Conservation (phyloP, 30 jellyfish, hydroid and myxozoan species). For the Aurelia sp. region DNA sequence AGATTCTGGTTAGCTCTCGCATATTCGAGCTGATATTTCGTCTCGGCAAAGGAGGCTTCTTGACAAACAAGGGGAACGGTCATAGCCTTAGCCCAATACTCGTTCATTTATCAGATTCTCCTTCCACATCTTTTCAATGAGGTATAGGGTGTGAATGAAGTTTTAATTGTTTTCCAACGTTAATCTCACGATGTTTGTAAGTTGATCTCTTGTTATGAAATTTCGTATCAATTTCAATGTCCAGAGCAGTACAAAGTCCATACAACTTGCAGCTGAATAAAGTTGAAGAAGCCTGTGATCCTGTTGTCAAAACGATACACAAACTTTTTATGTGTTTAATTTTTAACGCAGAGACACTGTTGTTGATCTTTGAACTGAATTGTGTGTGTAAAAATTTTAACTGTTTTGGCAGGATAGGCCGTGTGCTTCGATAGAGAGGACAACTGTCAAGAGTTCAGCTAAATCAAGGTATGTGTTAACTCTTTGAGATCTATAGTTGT, state of each 20-base stretch:
- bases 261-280: too few species aligned
- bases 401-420: slow-evolving; percentile 9
- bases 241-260: too few species aligned
- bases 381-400: background rate
- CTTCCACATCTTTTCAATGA: too few species aligned
- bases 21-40: too few species aligned
- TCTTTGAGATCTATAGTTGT: background rate
- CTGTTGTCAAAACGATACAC: background rate
- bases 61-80: too few species aligned
- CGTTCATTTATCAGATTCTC: too few species aligned
- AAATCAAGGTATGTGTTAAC: background rate
- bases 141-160: background rate
- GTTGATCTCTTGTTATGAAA: background rate
- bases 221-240: too few species aligned
- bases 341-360: background rate
- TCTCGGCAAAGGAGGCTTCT: too few species aligned
- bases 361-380: background rate
- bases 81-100: too few species aligned
- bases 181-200: background rate
- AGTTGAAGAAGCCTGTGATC: background rate
- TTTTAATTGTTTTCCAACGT: background rate
- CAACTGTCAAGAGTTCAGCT: background rate
- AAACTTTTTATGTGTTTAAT: background rate
- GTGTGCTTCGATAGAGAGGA: background rate
- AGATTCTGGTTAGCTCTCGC: too few species aligned